Conservation (phyloP, 1,140 invertebrate genomes). For the Gryllus bimaculatus region DNA sequence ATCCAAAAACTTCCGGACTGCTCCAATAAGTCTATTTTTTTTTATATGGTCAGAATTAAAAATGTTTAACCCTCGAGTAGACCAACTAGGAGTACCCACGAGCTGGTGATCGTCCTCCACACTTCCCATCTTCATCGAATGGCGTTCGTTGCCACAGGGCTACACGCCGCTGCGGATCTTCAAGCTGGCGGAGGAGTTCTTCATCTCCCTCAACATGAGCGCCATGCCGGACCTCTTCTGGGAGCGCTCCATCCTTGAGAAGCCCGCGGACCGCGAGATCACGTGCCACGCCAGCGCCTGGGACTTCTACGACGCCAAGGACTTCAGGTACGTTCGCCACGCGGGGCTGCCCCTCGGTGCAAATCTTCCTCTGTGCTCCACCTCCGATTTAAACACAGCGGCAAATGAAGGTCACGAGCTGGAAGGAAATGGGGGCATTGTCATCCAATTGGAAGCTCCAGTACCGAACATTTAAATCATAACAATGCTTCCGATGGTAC, state of each 20-base stretch:
- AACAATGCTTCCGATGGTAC: too few species aligned
- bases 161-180: constrained; percentile 69
- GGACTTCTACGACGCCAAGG: constrained; percentile 78
- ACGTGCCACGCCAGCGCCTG: constrained; percentile 85
- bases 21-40: too few species aligned
- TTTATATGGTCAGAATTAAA: too few species aligned
- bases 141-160: constrained; percentile 38
- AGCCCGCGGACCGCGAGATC: constrained; percentile 65
- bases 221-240: constrained; percentile 74
- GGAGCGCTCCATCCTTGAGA: constrained; percentile 71
- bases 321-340: constrained; percentile 55
- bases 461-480: too few species aligned
- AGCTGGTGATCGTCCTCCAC: not conserved
- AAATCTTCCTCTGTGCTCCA: too few species aligned
- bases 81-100: not conserved
- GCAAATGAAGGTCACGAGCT: too few species aligned
- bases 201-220: constrained; percentile 70
- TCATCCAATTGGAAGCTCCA: too few species aligned
- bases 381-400: too few species aligned
- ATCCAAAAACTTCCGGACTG: too few species aligned
- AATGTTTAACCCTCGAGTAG: not conserved
- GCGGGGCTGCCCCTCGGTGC: not conserved
- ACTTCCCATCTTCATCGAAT: not conserved
- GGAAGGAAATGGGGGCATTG: too few species aligned
- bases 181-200: constrained; percentile 74